Evolutionary conservation across 2,113 vertebrate genomes (phyloP), one percentile per base, ranked within the genome.

Genomic region (Morphnarchus princeps): DNA sequence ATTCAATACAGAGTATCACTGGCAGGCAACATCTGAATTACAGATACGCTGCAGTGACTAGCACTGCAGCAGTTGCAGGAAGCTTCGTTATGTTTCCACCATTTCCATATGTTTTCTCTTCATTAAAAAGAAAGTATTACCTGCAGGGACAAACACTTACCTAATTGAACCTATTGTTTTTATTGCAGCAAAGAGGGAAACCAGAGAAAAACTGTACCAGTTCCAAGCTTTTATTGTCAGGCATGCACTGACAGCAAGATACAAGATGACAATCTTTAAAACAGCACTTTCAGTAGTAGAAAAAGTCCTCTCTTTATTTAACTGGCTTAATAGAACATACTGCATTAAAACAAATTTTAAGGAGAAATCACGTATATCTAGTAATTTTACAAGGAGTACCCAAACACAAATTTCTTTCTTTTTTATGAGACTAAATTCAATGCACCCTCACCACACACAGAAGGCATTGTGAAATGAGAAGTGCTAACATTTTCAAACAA

Each of bases 401-500:
- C 67, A 86, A 49, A 7, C 32, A 16, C 43, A 67, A 43, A 58
- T 38, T 69, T 74, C 40, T 50, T 72, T 49, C 36, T 31, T 70
- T 67, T 66, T 54, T 25, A 40, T 12, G 10, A 21, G 61, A 34
- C 57, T 84, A 26, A 62, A 69, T 40, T 73, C 24, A 93, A 87
- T 7, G 6, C 38, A 69, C 8, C 52, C 38, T 76, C 45, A 29
- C 47, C 29, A 50, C 0, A 16, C 21, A 47, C 54, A 54, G 22
- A 58, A 88, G 70, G 55, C 22, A 3, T 16, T 12, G 24, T 65
- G 70, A 88, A 87, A 43, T 71, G 22, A 93, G 62, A 74, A 32
- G 70, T 8, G 78, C 29, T 82, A 85, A 91, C 67, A 69, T 80
- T 88, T 92, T 55, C 80, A 78, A 93, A 84, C 92, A 93, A 91